Evolutionary conservation across 2,797 vertebrate genomes (phyloP), one percentile per base, ranked within the genome.

Genomic region (Malurus splendens): DNA sequence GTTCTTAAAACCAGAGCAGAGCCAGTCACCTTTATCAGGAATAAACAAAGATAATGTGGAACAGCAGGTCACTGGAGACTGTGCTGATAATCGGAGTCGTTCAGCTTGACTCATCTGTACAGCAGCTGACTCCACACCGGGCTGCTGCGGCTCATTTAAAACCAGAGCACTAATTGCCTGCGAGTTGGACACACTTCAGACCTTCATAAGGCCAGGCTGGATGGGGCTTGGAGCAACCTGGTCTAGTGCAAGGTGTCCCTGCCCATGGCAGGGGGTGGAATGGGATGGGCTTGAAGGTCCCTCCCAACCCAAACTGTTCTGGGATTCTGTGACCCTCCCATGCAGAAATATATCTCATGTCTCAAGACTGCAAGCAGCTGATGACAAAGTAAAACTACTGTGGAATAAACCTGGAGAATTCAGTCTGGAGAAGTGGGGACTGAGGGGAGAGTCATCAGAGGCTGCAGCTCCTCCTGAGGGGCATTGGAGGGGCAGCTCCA

Each of bases 21-120:
- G 70, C 3, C 66, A 90, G 88, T 39, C 57, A 38, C 61, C 55
- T 89, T 86, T 73, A 89, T 62, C 70, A 56, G 73, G 47, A 87
- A 89, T 18, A 75, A 93, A 90, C 44, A 90, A 33, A 80, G 84
- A 82, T 54, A 56, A 91, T 87, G 85, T 85, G 16, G 2, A 85
- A 68, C 55, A 83, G 76, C 76, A 89, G 65, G 7, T 55, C 59
- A 18, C 84, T 68, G 68, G 75, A 87, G 66, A 65, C 84, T 51
- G 27, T 17, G 33, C 74, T 54, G 90, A 88, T 78, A 75, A 82
- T 28, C 45, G 0, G 61, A 51, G 55, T 22, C 1, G 14, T 57
- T 81, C 89, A 82, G 90, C 39, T 72, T 28, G 30, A 89, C n/a
- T 72, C 13, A 45, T 71, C 86, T 52, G 61, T 44, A 52, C 65